Base-by-base conservation (phyloP, 2,888 invertebrate species). In the Anagyrus pseudococci region DNA sequence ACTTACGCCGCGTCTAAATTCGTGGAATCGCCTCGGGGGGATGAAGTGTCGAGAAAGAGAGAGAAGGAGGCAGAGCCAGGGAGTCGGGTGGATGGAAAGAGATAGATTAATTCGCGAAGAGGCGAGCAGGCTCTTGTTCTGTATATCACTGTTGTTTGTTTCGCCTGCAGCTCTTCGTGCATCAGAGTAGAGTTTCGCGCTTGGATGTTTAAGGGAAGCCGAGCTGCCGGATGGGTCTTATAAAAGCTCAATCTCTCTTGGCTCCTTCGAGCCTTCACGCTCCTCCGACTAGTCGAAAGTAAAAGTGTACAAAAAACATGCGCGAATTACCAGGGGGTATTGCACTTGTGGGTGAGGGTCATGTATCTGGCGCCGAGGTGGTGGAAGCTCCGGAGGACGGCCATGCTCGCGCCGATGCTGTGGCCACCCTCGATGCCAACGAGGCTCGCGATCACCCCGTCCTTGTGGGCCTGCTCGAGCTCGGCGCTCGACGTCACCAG, bases 361-460 rank as follows among this genome's bases (percentile, higher is more conserved):
- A 89, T 84, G 72, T 88, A 85, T 29, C 89, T 82, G 17, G 87
- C 87, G 8, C 89, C 89, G 4, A 89, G 79, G 54, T 86, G 82
- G 76, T 88, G 87, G 74, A 88, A 87, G 73, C 88, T 88, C 17
- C 89, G 81, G 4, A 89, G 81, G 2, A 87, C 87, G 1, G 86
- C 87, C 71, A 89, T 82, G 61, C 88, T 88, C 58, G 87, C 87
- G 63, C 88, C 89, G 47, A 89, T 84, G 17, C 86, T 84, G 76
- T 89, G 89, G 0, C 89, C 89, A 7, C 89, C 89, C 70, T 88
- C 88, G 33, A 89, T 82, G 0, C 86, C 89, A 57, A 89, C 83
- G 46, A 89, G 76, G 67, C 87, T 86, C 83, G 81, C 88, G 3
- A 89, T 84, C 67, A 85, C 84, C 0, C 86, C 85, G 0, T 84